Conservation (phyloP, 2,888 invertebrate species). For the Cephus sareptanus region DNA sequence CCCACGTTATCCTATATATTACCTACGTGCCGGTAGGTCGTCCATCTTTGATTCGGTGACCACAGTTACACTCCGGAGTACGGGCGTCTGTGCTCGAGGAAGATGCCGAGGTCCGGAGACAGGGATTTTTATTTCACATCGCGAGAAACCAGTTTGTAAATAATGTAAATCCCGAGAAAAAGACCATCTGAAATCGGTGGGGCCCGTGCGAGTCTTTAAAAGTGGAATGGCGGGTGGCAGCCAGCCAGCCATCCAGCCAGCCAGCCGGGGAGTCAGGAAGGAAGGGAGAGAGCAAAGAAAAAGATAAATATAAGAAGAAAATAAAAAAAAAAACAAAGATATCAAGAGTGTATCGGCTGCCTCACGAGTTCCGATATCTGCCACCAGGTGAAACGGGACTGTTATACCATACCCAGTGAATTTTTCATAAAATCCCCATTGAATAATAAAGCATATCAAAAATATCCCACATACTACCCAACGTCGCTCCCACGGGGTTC, state of each 20-base stretch:
- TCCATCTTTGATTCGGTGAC: not conserved
- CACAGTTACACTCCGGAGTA: not conserved
- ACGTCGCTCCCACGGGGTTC: not conserved
- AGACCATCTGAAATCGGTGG: slow-evolving; percentile 30
- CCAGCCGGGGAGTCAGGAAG: not conserved
- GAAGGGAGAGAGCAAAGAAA: not conserved
- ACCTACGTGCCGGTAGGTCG: not conserved
- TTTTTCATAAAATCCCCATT: not conserved
- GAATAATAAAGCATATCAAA: not conserved
- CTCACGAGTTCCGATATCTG: not conserved
- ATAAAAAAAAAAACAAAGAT: not conserved
- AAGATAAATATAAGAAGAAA: not conserved
- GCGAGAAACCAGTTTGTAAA: slow-evolving; percentile 58
- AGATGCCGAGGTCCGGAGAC: slow-evolving; percentile 39
- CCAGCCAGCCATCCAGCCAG: not conserved
- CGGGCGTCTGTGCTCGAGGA: slow-evolving; percentile 14
- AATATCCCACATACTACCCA: not conserved
- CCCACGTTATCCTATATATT: not conserved
- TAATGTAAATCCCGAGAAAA: slow-evolving; percentile 56
- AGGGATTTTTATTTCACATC: slow-evolving; percentile 52
- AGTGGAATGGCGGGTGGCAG: slow-evolving; percentile 34
- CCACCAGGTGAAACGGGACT: not conserved
- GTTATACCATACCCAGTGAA: not conserved
- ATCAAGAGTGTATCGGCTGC: not conserved
- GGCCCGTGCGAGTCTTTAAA: slow-evolving; percentile 38